phyloP scores from a whole-genome alignment of 2,888 invertebrate species.

The Hesperia comma region DNA sequence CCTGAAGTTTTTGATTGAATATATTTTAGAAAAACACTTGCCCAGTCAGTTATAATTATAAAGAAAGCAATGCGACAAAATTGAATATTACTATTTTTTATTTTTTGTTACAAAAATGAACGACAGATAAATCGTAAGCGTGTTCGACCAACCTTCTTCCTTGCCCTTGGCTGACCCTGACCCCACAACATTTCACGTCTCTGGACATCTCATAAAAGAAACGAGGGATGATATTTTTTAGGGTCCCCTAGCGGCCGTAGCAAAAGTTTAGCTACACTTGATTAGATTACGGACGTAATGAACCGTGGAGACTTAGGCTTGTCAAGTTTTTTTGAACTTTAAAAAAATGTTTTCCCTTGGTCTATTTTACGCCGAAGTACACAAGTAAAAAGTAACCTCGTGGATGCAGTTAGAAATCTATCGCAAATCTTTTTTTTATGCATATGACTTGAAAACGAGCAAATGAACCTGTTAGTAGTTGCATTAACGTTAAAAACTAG shows the following conservation, averaged over 20 bases:
- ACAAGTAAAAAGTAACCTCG: too few relatives aligned
- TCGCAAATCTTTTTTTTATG: too few relatives aligned
- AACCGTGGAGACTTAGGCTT: neutral
- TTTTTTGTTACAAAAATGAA: neutral
- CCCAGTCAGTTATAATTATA: too few relatives aligned
- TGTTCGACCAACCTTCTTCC: slow-evolving; percentile 37
- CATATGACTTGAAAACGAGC: too few relatives aligned
- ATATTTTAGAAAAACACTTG: too few relatives aligned
- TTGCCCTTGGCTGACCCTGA: slow-evolving; percentile 50
- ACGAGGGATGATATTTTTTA: slow-evolving; percentile 35
- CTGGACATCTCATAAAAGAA: slow-evolving; percentile 33
- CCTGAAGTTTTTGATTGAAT: too few relatives aligned
- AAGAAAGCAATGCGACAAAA: neutral
- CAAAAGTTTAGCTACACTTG: slow-evolving; percentile 22
- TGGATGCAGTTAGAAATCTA: too few relatives aligned
- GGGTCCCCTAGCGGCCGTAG: slow-evolving; percentile 11
- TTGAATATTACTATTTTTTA: neutral
- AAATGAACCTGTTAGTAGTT: too few relatives aligned
- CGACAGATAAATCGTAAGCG: slow-evolving; percentile 8
- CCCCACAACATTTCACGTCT: slow-evolving; percentile 43
- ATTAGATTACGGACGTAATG: slow-evolving; percentile 25
- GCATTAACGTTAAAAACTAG: too few relatives aligned
- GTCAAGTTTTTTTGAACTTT: neutral
- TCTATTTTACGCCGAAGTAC: too few relatives aligned
- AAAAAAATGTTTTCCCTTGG: neutral